Evolutionary conservation across 2,797 vertebrate species (phyloP), one percentile per base, ranked within the genome.

Genomic region (Clarias laeviceps): DNA sequence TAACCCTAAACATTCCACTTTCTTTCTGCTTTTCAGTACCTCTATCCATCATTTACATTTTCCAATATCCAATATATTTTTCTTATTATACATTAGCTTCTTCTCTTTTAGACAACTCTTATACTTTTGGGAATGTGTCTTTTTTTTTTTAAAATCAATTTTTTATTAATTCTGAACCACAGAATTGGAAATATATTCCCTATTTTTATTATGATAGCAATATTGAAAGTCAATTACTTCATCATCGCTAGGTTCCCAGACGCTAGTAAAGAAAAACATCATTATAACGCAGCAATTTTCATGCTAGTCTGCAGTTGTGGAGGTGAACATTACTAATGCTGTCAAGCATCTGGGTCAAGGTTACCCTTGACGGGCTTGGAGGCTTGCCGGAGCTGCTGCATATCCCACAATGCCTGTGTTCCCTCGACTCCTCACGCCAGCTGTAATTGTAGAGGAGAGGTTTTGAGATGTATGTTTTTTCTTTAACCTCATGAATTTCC

Each of bases 201-300:
- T 90, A 94, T 93, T 93, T 87, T 92, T 93, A 91, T 93, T 90
- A 88, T 84, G 76, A 89, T 84, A 45, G 85, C 85, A 88, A 91
- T 88, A 89, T 88, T 86, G 80, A 89, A 87, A 88, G 70, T 83
- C 85, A 89, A 93, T 94, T 90, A 82, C 88, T 89, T 93, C 91
- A 14, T 15, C 32, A 73, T 68, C 59, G 24, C 20, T 62, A 2
- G 89, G 85, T 88, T 82, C 84, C 83, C 56, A 68, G 86, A 64
- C 84, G 85, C 72, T 82, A 8, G 61, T 84, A 84, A 91, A 91
- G 85, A 84, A 91, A 91, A 94, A 92, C 89, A 91, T 88, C 81
- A 83, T 88, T 87, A 81, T 85, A 81, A 73, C 72, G 17, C 80
- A 80, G 87, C 90, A 59, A 89, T 93, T 93, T 93, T 91, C 84